phyloP scores from a whole-genome alignment of 2,113 vertebrate species.

The Empidonax traillii region DNA sequence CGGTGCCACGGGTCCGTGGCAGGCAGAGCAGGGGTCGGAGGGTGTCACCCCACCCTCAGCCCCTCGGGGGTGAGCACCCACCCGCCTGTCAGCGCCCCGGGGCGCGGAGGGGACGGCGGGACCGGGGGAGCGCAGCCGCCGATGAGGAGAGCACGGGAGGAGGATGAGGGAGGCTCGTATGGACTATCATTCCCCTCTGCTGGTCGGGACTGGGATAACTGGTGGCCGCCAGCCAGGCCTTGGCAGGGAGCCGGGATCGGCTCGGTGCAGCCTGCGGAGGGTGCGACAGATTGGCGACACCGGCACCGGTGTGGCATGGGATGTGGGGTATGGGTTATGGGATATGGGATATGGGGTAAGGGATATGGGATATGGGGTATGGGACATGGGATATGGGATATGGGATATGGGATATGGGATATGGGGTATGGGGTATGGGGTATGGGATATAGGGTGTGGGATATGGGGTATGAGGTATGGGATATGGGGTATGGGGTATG shows the following conservation, averaged over 20 bases:
- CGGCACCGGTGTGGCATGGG: not conserved
- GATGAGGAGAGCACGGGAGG: not conserved
- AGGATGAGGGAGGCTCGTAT: not conserved
- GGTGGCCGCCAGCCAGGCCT: not conserved
- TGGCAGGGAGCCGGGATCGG: not conserved
- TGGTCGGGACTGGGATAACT: slow-evolving; percentile 34
- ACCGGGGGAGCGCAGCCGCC: not conserved
- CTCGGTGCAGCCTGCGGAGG: not conserved
- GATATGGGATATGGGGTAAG: too few relatives aligned
- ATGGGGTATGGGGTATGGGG: not conserved
- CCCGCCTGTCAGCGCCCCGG: not conserved
- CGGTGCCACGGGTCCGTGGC: not conserved
- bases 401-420: too few relatives aligned
- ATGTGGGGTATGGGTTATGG: not conserved
- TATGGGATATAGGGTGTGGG: too few relatives aligned
- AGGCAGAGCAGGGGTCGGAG: not conserved
- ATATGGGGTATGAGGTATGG: too few relatives aligned
- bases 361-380: not conserved
- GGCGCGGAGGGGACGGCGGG: not conserved
- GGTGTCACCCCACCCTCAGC: not conserved
- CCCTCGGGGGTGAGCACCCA: not conserved
- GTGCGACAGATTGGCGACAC: not conserved
- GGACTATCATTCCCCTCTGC: slow-evolving; percentile 41
- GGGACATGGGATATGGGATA: not conserved
- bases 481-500: too few relatives aligned